phyloP scores from a whole-genome alignment of 2,113 vertebrate species.

The Tyto alba region DNA sequence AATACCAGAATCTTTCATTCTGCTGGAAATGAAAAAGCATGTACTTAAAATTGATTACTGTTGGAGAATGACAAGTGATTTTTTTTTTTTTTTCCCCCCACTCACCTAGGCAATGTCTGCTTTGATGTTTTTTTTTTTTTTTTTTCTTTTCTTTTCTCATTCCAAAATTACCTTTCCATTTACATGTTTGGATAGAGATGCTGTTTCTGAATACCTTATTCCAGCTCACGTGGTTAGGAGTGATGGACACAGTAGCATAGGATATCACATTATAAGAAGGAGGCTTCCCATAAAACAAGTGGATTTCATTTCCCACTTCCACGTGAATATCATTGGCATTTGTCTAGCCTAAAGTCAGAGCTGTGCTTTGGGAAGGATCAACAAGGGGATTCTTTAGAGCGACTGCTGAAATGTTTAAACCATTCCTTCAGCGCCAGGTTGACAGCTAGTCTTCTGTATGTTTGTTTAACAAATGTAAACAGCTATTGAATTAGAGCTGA shows the following conservation, averaged over 20 bases:
- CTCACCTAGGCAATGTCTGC: background rate
- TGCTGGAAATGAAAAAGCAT: conserved; percentile 22
- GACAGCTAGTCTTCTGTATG: background rate
- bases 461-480: background rate
- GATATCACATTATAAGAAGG: background rate
- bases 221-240: background rate
- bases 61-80: conserved; percentile 49
- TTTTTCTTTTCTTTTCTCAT: background rate
- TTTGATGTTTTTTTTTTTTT: background rate
- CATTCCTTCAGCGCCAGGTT: background rate
- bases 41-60: conserved; percentile 56
- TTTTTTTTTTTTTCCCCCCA: background rate
- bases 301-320: background rate
- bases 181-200: background rate
- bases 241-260: background rate
- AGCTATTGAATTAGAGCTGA: background rate
- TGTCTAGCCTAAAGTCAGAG: background rate
- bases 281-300: background rate
- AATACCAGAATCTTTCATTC: conserved; percentile 24
- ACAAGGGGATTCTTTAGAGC: background rate
- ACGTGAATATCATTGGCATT: background rate
- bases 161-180: background rate
- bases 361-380: background rate
- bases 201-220: background rate
- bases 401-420: background rate